Conservation (phyloP, 2,888 invertebrate species). For the Tridacna gigas region DNA sequence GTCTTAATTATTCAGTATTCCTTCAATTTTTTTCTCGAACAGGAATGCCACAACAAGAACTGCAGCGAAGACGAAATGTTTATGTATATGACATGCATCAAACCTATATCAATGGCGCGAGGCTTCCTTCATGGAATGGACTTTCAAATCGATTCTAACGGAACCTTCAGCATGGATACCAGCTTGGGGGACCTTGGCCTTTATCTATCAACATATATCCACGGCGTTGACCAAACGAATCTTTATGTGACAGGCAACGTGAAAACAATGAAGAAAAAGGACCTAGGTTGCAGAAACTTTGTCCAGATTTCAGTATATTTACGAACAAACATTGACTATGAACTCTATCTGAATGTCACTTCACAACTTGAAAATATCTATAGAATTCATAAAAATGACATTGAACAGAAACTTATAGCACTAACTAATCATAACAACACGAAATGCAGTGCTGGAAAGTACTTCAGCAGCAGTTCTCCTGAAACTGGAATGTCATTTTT, state of each 20-base stretch:
- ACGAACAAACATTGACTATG: neutral
- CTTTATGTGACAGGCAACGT: neutral
- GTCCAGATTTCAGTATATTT: neutral
- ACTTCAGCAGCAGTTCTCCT: too few relatives aligned
- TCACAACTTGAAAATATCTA: neutral
- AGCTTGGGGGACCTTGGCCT: neutral
- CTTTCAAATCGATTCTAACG: neutral
- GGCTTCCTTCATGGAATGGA: neutral
- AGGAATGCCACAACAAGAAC: neutral
- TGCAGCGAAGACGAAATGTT: neutral
- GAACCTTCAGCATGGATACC: neutral
- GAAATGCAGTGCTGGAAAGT: too few relatives aligned
- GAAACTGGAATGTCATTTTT: too few relatives aligned
- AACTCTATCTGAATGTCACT: neutral
- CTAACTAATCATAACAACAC: too few relatives aligned
- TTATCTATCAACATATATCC: too few relatives aligned
- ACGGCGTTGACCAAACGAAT: neutral
- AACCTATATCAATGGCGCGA: neutral
- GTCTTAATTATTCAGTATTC: too few relatives aligned
- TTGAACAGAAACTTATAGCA: neutral
- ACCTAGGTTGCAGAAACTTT: neutral
- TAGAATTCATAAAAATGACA: neutral
- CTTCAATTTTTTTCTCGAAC: too few relatives aligned
- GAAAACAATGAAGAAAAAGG: neutral
- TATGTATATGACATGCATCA: neutral